Evolutionary conservation across 2,888 invertebrate species (phyloP), one percentile per base, ranked within the genome.

Genomic region (Cremastobaeus sp.): DNA sequence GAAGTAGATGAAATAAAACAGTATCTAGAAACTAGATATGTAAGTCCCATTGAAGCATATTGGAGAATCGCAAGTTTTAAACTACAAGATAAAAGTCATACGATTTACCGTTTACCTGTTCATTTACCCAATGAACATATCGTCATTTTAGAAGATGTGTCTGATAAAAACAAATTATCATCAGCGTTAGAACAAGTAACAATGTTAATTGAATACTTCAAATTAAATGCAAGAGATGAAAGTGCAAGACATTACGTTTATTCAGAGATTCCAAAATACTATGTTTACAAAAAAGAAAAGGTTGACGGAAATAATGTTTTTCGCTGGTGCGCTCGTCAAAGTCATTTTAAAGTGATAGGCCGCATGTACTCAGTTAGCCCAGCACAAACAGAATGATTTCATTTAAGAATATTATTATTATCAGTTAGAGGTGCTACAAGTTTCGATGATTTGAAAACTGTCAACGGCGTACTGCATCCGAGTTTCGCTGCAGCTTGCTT

Each of bases 51-150:
- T 43, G 43, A 43, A 43, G 43, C 43, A 25, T 1, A 25, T 2
- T 43, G 39, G 39, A 12, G 39, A 39, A 54, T 54, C 9, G 21
- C 28, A 25, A 54, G 39, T 14, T 25, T 39, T 21, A 2, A 9
- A 9, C 8, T 39, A 9, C 39, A 39, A 39, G 18, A 17, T 3
- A 39, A 39, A 9, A 39, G 39, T 39, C 39, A 39, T 18, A 39
- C 39, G 18, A 18, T 39, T 17, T 39, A 39, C n/a, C 39, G 39
- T 20, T 64, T 88, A 11, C 79, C 83, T 5, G 81, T 88, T 11
- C 85, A n/a, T n/a, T 74, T 87, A 14, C 84, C 83, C 2, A 57
- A 76, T 28, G 48, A 74, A 30, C 78, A 77, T 59, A 73, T 20
- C 32, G 20, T 41, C 41, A n/a, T 41, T 18, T 3, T 41, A 41